Evolutionary conservation across 2,113 vertebrate genomes (phyloP).

Genomic region (Circaetus cinerascens): DNA sequence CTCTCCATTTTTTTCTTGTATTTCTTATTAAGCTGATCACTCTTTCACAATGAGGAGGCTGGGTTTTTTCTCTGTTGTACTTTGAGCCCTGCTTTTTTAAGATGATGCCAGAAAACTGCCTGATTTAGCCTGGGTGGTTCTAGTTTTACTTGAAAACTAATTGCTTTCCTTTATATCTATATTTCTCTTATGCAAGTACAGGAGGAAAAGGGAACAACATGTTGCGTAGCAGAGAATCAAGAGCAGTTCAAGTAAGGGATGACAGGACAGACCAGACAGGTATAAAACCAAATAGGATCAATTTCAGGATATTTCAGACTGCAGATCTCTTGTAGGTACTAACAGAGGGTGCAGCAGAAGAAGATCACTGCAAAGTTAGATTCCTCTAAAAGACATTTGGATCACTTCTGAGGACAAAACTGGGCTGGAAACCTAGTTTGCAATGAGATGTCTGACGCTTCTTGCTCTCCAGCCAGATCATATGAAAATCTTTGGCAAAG

Average conservation of each 20-base stretch:
- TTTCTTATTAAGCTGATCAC: neutral
- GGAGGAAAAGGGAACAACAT: neutral
- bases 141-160: constrained; percentile 35
- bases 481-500: constrained; percentile 43
- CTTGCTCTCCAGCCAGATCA: constrained; percentile 54
- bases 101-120: neutral
- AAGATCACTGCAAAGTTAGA: neutral
- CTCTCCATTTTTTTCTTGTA: neutral
- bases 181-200: constrained; percentile 2
- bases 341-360: neutral
- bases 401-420: constrained; percentile 12
- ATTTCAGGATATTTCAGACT: neutral
- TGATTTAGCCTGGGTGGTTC: constrained; percentile 24
- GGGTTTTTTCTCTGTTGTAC: neutral
- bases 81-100: constrained; percentile 35
- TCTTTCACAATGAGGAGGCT: neutral
- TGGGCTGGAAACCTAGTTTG: constrained; percentile 28
- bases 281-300: neutral
- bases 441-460: constrained; percentile 31
- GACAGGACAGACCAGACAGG: neutral
- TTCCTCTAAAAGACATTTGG: neutral
- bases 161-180: neutral
- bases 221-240: neutral
- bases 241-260: neutral
- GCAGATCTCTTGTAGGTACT: neutral